These are phyloP conservation scores for Andrena trimmerana DNA, from an alignment of 2,888 invertebrate genomes.

Conservation along the genomic window DNA sequence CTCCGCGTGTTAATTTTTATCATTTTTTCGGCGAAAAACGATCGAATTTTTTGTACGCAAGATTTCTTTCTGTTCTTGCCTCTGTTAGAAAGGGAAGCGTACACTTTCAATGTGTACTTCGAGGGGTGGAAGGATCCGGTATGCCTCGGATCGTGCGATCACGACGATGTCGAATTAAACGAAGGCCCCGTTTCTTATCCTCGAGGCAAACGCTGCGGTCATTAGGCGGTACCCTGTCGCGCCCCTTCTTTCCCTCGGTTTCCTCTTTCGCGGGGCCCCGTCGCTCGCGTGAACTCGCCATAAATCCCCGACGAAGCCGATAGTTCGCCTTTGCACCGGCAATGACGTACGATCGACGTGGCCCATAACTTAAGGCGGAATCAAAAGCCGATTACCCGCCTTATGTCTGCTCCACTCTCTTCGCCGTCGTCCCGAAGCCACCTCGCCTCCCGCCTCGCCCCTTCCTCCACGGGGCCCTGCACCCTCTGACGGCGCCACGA, in stretches of 20 bases:
- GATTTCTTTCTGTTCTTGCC: too few species aligned
- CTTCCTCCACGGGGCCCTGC: constrained; percentile 26
- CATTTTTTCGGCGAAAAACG: too few species aligned
- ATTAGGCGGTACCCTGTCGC: constrained; percentile 49
- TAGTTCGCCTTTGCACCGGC: constrained; percentile 67
- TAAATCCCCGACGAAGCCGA: constrained; percentile 67
- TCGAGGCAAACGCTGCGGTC: constrained; percentile 34
- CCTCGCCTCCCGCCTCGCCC: constrained; percentile 11
- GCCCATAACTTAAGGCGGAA: constrained; percentile 75
- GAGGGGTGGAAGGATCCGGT: constrained; percentile 1
- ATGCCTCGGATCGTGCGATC: constrained; percentile 1
- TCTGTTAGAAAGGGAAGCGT: too few species aligned
- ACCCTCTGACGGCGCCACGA: constrained; percentile 33
- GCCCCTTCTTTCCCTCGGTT: constrained; percentile 31
- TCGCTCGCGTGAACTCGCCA: constrained; percentile 49
- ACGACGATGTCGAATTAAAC: constrained; percentile 26
- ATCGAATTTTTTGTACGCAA: too few species aligned
- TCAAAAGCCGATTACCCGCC: constrained; percentile 76
- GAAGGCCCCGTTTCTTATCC: constrained; percentile 35
- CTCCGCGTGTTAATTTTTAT: too few species aligned
- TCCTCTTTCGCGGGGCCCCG: constrained; percentile 44
- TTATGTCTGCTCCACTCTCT: constrained; percentile 42
- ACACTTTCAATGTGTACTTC: too few species aligned
- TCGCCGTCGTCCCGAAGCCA: background rate
- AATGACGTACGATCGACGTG: constrained; percentile 76